Conservation (phyloP, 2,113 vertebrate genomes). For the Poeciliopsis prolifica region DNA sequence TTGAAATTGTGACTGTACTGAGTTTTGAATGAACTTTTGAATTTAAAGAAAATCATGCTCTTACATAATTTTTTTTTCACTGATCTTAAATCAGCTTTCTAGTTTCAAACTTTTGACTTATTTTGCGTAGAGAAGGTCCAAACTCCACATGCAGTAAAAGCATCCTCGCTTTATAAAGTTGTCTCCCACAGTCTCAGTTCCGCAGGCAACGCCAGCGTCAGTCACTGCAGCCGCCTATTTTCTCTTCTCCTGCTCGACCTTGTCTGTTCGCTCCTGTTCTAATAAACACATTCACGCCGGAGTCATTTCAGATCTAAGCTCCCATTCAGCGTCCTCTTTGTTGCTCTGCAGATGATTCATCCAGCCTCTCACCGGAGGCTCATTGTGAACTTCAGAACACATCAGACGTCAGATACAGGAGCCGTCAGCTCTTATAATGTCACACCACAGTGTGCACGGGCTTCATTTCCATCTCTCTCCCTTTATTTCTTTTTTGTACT, state of each 20-base stretch:
- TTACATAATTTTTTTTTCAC: neutral
- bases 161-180: no score
- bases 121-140: slow-evolving; percentile 13
- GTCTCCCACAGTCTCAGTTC: slow-evolving; percentile 9
- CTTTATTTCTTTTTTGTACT: slow-evolving; percentile 11
- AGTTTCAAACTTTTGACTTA: neutral
- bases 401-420: slow-evolving; percentile 79
- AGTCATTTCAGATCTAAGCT: slow-evolving; percentile 43
- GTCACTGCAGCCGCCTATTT: slow-evolving; percentile 1
- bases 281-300: slow-evolving; percentile 53
- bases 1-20: neutral
- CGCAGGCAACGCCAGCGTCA: slow-evolving; percentile 23
- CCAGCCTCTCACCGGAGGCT: slow-evolving; percentile 78
- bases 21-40: neutral
- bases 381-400: slow-evolving; percentile 83
- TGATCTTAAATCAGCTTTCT: neutral
- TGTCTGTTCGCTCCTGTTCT: slow-evolving; percentile 45
- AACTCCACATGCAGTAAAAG: neutral
- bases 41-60: neutral
- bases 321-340: slow-evolving; percentile 57
- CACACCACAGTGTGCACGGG: slow-evolving; percentile 53
- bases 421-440: slow-evolving; percentile 78
- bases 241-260: slow-evolving; percentile 33
- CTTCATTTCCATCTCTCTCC: slow-evolving; percentile 45
- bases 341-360: slow-evolving; percentile 70